Percentiles rank a stretch among this genome's conserved stretches.
phyloP scores from a whole-genome alignment of 2,888 invertebrate genomes.

The Galerucella nymphaeae region DNA sequence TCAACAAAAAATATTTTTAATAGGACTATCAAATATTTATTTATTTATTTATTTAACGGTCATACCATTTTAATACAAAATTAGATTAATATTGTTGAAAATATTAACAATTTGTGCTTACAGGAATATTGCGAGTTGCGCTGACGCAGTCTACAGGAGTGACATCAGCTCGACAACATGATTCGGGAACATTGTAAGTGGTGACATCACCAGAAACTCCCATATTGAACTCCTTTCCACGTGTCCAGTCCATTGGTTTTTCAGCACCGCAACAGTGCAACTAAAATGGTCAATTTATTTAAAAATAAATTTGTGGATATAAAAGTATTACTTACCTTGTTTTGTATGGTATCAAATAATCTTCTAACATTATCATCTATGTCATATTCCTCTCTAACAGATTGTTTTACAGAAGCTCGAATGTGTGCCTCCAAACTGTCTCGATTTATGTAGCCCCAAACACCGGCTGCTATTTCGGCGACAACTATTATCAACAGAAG shows the following conservation, averaged over 20 bases:
- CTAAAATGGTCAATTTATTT: slow-evolving; percentile 59
- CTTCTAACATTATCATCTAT: slow-evolving; percentile 67
- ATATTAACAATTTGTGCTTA: slow-evolving; percentile 6
- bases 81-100: not conserved
- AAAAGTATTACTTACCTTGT: slow-evolving; percentile 64
- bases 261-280: slow-evolving; percentile 83
- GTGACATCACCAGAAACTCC: slow-evolving; percentile 67
- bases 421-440: slow-evolving; percentile 75
- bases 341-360: slow-evolving; percentile 76
- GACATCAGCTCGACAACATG: slow-evolving; percentile 70
- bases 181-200: slow-evolving; percentile 69
- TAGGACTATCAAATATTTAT: not conserved
- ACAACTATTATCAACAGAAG: slow-evolving; percentile 81
- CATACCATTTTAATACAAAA: no score
- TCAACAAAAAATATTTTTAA: not conserved
- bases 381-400: slow-evolving; percentile 74
- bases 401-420: slow-evolving; percentile 71
- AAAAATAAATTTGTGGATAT: not conserved
- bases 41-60: no score
- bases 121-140: slow-evolving; percentile 60
- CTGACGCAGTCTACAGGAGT: slow-evolving; percentile 66
- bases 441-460: slow-evolving; percentile 80
- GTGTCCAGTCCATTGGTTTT: slow-evolving; percentile 78
- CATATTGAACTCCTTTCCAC: slow-evolving; percentile 70
- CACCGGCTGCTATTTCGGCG: slow-evolving; percentile 80